Conservation (phyloP, 2,113 vertebrate genomes). For the Heliornis fulica region DNA sequence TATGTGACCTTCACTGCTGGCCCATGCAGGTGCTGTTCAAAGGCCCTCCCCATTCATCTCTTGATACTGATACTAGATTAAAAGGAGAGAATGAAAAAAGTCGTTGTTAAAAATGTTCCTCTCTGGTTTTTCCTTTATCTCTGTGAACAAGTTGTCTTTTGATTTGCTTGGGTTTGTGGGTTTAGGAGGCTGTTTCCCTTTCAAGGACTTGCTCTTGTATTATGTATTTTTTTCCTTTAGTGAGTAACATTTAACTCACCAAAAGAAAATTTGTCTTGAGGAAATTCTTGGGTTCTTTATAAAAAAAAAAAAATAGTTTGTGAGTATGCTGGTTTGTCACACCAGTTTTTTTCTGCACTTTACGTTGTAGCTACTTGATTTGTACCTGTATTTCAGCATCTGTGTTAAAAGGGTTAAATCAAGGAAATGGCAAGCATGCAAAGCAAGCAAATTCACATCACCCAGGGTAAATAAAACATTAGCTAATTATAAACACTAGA, state of each 20-base stretch:
- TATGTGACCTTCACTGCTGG: constrained; percentile 71
- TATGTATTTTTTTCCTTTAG: constrained; percentile 59
- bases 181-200: constrained; percentile 69
- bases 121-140: constrained; percentile 61
- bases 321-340: background rate
- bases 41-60: constrained; percentile 58
- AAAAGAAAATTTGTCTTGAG: constrained; percentile 31
- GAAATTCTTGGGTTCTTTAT: background rate
- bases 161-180: constrained; percentile 73
- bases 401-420: background rate
- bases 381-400: background rate
- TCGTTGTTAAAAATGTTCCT: constrained; percentile 60
- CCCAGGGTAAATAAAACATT: background rate
- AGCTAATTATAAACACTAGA: background rate
- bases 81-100: constrained; percentile 62
- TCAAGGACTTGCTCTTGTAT: constrained; percentile 71
- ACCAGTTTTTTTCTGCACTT: background rate
- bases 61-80: constrained; percentile 67
- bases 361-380: background rate
- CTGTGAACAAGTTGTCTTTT: constrained; percentile 73
- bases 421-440: background rate
- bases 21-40: constrained; percentile 70
- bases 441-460: background rate
- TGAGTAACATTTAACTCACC: constrained; percentile 6
- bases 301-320: background rate